Conservation (phyloP, 92 coral and sea anemone species). For the Epizoanthus illoricatus region DNA sequence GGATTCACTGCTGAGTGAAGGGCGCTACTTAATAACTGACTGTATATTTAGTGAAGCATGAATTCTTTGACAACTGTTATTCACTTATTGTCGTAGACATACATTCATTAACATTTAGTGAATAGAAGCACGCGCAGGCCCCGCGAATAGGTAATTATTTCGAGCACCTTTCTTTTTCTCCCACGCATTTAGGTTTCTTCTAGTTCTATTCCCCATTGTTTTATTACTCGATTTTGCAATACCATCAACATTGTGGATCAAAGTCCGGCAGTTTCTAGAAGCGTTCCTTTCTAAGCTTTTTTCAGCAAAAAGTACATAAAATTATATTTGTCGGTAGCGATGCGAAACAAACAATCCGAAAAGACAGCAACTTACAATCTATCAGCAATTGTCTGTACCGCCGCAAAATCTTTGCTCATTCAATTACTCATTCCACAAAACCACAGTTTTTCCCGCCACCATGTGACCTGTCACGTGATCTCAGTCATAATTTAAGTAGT, state of each 20-base stretch:
- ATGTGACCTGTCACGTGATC: conserved; percentile 18
- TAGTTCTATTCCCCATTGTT: background rate
- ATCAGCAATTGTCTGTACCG: background rate
- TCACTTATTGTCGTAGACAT: background rate
- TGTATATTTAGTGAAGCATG: background rate
- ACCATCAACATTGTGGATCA: background rate
- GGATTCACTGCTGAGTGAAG: background rate
- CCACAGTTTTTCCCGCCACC: conserved; percentile 24
- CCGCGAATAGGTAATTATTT: background rate
- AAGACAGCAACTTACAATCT: background rate
- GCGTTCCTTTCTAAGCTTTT: background rate
- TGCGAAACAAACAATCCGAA: background rate
- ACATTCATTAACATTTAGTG: conserved; percentile 1
- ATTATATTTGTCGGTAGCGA: background rate
- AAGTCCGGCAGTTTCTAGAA: conserved; percentile 8
- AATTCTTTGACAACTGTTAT: background rate
- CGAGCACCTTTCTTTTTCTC: background rate
- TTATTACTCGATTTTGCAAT: background rate
- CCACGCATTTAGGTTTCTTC: conserved; percentile 6
- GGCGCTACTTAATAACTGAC: conserved; percentile 5
- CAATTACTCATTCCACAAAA: background rate
- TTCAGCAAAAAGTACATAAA: background rate
- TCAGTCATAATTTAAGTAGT: background rate
- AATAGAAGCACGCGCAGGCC: conserved; percentile 28
- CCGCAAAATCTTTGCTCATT: conserved; percentile 1